Conservation (phyloP, 2,797 vertebrate genomes). For the Trachurus trachurus region DNA sequence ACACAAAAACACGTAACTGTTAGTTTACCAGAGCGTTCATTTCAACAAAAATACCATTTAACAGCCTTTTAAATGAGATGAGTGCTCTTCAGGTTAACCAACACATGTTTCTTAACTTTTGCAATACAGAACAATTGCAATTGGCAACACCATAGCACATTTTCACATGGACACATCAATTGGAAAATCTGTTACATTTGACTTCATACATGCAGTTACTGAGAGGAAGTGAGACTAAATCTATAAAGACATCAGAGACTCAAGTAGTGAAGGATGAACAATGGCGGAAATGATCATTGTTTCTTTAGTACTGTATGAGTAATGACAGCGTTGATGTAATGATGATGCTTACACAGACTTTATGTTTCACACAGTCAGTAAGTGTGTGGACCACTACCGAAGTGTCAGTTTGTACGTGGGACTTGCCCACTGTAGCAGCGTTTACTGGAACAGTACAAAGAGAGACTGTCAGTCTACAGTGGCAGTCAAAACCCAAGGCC, state of each 20-base stretch:
- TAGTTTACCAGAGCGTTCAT: not conserved
- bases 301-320: not conserved
- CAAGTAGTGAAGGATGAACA: not conserved
- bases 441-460: too few relatives aligned
- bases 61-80: not conserved
- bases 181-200: constrained; percentile 9
- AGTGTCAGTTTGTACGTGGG: constrained; percentile 20
- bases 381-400: constrained; percentile 8
- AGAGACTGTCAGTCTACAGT: too few relatives aligned
- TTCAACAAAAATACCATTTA: not conserved
- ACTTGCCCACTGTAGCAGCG: constrained; percentile 12
- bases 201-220: constrained; percentile 32
- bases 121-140: not conserved
- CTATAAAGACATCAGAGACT: not conserved
- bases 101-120: not conserved
- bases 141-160: constrained; percentile 9
- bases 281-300: constrained; percentile 1
- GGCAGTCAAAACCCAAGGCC: too few relatives aligned
- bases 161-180: not conserved
- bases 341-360: constrained; percentile 13
- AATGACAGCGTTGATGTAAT: not conserved
- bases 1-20: constrained; percentile 1
- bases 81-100: not conserved
- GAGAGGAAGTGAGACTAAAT: constrained; percentile 34
- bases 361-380: constrained; percentile 8